phyloP scores from a whole-genome alignment of 2,797 vertebrate species.

The Epinephelus coioides region DNA sequence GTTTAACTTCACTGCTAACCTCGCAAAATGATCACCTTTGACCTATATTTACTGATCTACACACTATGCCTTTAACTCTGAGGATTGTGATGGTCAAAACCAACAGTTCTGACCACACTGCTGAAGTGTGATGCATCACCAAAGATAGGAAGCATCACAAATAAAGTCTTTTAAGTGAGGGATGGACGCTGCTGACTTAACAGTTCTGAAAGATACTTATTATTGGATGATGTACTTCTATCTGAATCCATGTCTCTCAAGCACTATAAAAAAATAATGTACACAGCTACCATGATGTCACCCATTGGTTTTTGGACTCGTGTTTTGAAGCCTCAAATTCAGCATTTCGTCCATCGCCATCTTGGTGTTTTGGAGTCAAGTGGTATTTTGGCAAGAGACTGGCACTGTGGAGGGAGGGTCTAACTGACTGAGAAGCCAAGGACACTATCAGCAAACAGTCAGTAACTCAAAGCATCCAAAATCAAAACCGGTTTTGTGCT shows the following conservation, averaged over 20 bases:
- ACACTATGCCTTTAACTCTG: not conserved
- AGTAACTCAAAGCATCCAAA: too few relatives aligned
- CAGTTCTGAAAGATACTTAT: not conserved
- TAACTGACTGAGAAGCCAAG: too few relatives aligned
- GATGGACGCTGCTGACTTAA: not conserved
- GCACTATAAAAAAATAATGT: too few relatives aligned
- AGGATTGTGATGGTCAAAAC: not conserved
- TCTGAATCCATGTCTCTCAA: not conserved
- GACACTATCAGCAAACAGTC: too few relatives aligned
- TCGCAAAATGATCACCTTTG: slow-evolving; percentile 10
- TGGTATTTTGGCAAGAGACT: too few relatives aligned
- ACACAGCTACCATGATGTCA: too few relatives aligned
- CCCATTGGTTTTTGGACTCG: too few relatives aligned
- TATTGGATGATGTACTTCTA: not conserved
- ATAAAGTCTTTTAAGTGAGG: not conserved
- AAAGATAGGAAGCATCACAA: not conserved
- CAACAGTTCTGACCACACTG: not conserved
- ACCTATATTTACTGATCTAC: slow-evolving; percentile 9
- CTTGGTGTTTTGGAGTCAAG: too few relatives aligned
- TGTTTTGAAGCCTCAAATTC: too few relatives aligned
- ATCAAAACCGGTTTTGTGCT: too few relatives aligned
- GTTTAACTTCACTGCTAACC: slow-evolving; percentile 20
- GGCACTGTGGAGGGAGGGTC: too few relatives aligned
- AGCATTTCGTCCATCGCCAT: too few relatives aligned
- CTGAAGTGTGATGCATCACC: not conserved